A percentile compares a stretch with the other conserved stretches of the same genome.
Evolutionary conservation across 1,140 invertebrate species (phyloP).

Genomic region (Drosophila sp.): DNA sequence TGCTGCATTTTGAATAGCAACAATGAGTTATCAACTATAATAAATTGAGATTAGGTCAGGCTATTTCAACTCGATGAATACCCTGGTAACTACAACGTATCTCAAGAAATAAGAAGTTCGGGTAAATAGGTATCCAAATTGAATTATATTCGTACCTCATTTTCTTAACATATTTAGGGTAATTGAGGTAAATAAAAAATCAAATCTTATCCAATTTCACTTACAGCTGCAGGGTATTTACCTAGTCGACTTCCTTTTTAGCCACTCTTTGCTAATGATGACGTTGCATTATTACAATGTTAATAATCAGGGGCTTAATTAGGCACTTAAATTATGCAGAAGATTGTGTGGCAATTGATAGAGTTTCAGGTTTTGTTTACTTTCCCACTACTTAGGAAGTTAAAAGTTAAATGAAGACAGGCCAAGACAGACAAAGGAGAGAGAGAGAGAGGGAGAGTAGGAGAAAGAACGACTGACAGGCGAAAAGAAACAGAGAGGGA

Average conservation of each 20-base stretch:
- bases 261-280: not conserved
- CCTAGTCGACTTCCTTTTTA: not conserved
- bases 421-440: not conserved
- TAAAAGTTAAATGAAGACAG: slow-evolving; percentile 1
- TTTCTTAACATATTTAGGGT: too few species aligned
- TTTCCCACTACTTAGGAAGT: not conserved
- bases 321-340: slow-evolving; percentile 13
- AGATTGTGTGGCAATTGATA: slow-evolving; percentile 6
- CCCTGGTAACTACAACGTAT: too few species aligned
- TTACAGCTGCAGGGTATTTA: not conserved
- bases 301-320: slow-evolving; percentile 16
- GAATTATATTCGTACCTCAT: too few species aligned
- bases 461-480: not conserved
- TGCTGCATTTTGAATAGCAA: too few species aligned
- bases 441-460: not conserved
- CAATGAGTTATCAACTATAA: too few species aligned
- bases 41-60: too few species aligned
- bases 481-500: too few species aligned
- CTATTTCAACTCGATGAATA: too few species aligned
- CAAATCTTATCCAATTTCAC: not conserved
- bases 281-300: slow-evolving; percentile 1
- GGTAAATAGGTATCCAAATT: too few species aligned
- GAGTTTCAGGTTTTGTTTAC: slow-evolving; percentile 5
- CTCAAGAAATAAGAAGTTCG: too few species aligned
- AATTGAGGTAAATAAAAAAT: too few species aligned